These are phyloP conservation scores for Pseudomyrmex sp. DNA, from an alignment of 1,140 invertebrate species.

Conservation along the genomic window DNA sequence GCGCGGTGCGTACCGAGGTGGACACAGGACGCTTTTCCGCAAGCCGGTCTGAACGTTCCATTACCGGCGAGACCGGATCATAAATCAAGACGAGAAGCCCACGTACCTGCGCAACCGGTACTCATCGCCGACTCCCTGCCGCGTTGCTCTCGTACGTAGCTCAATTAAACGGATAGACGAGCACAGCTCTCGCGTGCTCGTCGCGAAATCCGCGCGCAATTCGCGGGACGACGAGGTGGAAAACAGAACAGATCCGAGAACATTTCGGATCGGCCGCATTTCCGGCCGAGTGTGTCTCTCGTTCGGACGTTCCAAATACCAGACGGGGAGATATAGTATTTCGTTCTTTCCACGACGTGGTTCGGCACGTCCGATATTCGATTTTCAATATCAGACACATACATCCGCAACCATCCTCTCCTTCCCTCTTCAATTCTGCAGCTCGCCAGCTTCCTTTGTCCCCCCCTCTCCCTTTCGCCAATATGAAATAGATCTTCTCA, in stretches of 20 bases:
- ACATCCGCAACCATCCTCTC: not conserved
- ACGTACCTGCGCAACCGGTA: constrained; percentile 64
- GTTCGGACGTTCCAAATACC: constrained; percentile 18
- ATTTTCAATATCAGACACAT: constrained; percentile 53
- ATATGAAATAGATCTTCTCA: constrained; percentile 37
- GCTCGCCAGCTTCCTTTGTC: too few species aligned
- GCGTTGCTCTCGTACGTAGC: constrained; percentile 47
- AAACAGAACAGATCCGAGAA: constrained; percentile 26
- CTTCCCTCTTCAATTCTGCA: not conserved
- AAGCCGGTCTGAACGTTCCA: constrained; percentile 61
- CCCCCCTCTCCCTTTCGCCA: not conserved
- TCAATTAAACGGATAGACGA: constrained; percentile 65
- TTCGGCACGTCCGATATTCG: constrained; percentile 49
- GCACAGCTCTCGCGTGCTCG: constrained; percentile 9
- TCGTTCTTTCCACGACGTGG: constrained; percentile 27
- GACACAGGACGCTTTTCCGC: constrained; percentile 65
- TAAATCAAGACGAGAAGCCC: constrained; percentile 61
- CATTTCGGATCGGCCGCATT: constrained; percentile 39
- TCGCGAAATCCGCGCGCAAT: constrained; percentile 52
- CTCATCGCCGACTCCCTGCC: constrained; percentile 47
- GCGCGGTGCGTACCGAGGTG: constrained; percentile 44
- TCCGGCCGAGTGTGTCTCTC: constrained; percentile 25
- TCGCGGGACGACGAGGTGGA: not conserved
- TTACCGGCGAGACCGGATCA: constrained; percentile 65
- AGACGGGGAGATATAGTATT: constrained; percentile 22